Percentiles rank a stretch among this genome's conserved stretches.
phyloP scores from a whole-genome alignment of 2,888 invertebrate genomes.

The Parnassius mnemosyne region DNA sequence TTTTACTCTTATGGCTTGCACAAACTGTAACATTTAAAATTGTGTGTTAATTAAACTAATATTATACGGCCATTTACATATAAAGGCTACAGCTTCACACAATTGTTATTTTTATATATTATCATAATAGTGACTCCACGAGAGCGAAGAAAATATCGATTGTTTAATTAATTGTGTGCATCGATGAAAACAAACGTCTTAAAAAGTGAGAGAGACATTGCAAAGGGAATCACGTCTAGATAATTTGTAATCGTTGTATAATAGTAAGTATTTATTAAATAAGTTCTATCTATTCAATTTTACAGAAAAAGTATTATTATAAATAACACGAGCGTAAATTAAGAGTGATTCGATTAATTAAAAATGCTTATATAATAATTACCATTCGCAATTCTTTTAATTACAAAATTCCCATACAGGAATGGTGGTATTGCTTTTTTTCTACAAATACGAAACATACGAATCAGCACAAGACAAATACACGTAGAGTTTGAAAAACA shows the following conservation, averaged over 20 bases:
- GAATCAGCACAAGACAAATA: conserved; percentile 37
- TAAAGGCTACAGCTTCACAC: neutral
- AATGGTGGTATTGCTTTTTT: conserved; percentile 64
- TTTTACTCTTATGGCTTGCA: neutral
- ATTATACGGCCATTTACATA: conserved; percentile 1
- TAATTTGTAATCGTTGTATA: conserved; percentile 25
- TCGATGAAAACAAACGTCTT: neutral
- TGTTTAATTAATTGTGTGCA: conserved; percentile 1
- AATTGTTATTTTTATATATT: conserved; percentile 10
- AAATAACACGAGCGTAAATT: conserved; percentile 16
- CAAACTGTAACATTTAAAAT: neutral
- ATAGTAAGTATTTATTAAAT: conserved; percentile 16
- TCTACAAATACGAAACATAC: conserved; percentile 51
- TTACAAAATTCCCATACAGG: conserved; percentile 30
- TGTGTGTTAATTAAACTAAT: neutral
- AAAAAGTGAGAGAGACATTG: neutral
- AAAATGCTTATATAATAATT: conserved; percentile 18
- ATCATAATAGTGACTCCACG: conserved; percentile 16
- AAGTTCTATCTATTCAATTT: conserved; percentile 24
- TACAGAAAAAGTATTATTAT: conserved; percentile 16
- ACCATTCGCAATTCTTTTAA: conserved; percentile 8
- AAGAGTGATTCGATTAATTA: conserved; percentile 16
- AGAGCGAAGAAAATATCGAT: neutral
- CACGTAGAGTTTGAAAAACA: conserved; percentile 42
- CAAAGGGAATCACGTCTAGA: conserved; percentile 19